Evolutionary conservation across 1,140 invertebrate genomes (phyloP).

Genomic region (Dinothrombium tinctorium): DNA sequence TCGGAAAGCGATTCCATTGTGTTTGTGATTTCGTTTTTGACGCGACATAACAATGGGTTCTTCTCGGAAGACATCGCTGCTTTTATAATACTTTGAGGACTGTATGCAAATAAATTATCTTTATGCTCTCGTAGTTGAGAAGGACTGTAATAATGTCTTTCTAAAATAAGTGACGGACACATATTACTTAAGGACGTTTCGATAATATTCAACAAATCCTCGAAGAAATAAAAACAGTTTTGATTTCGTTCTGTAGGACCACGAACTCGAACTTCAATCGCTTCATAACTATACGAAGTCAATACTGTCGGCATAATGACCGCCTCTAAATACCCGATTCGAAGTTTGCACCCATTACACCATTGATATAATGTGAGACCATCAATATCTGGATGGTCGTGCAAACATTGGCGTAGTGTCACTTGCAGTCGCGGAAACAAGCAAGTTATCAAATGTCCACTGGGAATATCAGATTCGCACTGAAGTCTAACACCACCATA

Average conservation of each 20-base stretch:
- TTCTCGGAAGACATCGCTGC: too few relatives aligned
- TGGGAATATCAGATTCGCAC: conserved; percentile 25
- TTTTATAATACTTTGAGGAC: too few relatives aligned
- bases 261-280: conserved; percentile 42
- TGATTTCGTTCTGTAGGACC: conserved; percentile 20
- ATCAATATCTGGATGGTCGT: conserved; percentile 4
- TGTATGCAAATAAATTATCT: conserved; percentile 31
- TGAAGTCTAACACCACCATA: conserved; percentile 35
- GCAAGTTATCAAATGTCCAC: conserved; percentile 32
- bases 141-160: conserved; percentile 38
- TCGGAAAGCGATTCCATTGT: neutral
- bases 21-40: too few relatives aligned
- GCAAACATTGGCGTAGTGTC: conserved; percentile 9
- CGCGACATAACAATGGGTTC: too few relatives aligned
- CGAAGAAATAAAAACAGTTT: conserved; percentile 7
- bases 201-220: conserved; percentile 42
- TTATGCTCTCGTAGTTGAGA: conserved; percentile 30
- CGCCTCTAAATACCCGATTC: conserved; percentile 36
- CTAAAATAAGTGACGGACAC: conserved; percentile 37
- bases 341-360: conserved; percentile 50
- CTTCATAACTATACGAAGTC: conserved; percentile 1
- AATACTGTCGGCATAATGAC: conserved; percentile 1
- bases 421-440: conserved; percentile 46
- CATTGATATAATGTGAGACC: conserved; percentile 45
- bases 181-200: conserved; percentile 34